Percentiles rank a stretch among this genome's conserved stretches.
Conservation (phyloP, 2,888 invertebrate genomes). For the Cacoxenus indagator region DNA sequence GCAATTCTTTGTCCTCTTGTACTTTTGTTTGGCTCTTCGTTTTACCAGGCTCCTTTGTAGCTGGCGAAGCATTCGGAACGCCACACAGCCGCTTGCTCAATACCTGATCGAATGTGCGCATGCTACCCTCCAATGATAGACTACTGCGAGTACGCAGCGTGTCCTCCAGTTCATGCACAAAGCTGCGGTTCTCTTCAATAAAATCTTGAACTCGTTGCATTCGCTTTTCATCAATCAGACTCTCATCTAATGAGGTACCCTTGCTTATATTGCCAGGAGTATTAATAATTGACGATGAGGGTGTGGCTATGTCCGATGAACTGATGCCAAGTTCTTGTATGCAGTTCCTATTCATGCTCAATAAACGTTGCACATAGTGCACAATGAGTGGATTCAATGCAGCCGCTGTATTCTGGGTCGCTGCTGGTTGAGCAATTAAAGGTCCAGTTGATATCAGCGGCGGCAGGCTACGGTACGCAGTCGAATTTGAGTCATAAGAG, state of each 20-base stretch:
- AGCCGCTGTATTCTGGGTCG: neutral
- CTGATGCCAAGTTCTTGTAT: constrained; percentile 72
- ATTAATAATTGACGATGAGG: constrained; percentile 71
- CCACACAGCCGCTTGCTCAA: constrained; percentile 54
- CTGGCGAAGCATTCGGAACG: neutral
- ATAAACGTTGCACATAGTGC: constrained; percentile 72
- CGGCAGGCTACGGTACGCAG: constrained; percentile 62
- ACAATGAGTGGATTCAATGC: constrained; percentile 67
- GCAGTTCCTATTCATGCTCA: constrained; percentile 72
- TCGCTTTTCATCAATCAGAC: constrained; percentile 37
- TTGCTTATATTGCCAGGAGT: constrained; percentile 65
- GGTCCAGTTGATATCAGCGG: constrained; percentile 17
- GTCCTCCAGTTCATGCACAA: constrained; percentile 65
- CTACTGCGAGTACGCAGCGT: constrained; percentile 47
- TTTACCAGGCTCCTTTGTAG: constrained; percentile 4
- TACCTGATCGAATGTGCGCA: constrained; percentile 49
- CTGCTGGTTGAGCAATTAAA: neutral
- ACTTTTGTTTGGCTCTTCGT: constrained; percentile 8
- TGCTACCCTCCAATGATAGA: constrained; percentile 45
- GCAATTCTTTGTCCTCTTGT: neutral
- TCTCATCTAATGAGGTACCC: constrained; percentile 30
- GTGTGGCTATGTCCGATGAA: constrained; percentile 72
- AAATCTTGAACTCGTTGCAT: constrained; percentile 61
- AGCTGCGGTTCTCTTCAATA: constrained; percentile 66
- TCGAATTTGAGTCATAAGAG: constrained; percentile 63